A percentile compares a stretch with the other conserved stretches of the same genome.
Evolutionary conservation across 92 coral and sea anemone species (phyloP).

Genomic region (Umimayanthus chanpuru): DNA sequence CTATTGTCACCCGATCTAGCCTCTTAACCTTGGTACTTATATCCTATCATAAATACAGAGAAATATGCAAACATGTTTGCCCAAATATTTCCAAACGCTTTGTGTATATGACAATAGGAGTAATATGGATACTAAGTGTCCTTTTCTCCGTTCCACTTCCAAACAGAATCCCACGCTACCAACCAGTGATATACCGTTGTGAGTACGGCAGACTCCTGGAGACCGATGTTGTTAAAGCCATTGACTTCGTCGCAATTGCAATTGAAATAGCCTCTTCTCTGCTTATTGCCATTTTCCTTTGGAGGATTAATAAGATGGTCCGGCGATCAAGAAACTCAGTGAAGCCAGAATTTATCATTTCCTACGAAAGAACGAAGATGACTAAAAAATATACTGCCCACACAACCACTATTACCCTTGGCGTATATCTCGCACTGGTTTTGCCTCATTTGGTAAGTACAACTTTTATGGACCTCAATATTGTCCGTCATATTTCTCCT

Average conservation of each 20-base stretch:
- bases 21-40: conserved; percentile 1
- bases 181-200: conserved; percentile 8
- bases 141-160: background rate
- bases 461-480: background rate
- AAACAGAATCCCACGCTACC: background rate
- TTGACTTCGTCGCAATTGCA: conserved; percentile 9
- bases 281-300: conserved; percentile 18
- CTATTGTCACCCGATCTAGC: too few relatives aligned
- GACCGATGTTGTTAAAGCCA: background rate
- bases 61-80: conserved; percentile 12
- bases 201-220: background rate
- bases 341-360: background rate
- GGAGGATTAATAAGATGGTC: conserved; percentile 16
- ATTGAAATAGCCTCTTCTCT: conserved; percentile 17
- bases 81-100: background rate
- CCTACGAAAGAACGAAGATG: background rate
- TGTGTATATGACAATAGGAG: background rate
- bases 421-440: conserved; percentile 1
- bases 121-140: background rate
- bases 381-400: background rate
- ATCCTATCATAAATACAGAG: conserved; percentile 11
- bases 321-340: conserved; percentile 2
- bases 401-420: background rate
- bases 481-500: conserved; percentile 11
- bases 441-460: conserved; percentile 12